Conservation (phyloP, 2,113 vertebrate species). For the Solea senegalensis region DNA sequence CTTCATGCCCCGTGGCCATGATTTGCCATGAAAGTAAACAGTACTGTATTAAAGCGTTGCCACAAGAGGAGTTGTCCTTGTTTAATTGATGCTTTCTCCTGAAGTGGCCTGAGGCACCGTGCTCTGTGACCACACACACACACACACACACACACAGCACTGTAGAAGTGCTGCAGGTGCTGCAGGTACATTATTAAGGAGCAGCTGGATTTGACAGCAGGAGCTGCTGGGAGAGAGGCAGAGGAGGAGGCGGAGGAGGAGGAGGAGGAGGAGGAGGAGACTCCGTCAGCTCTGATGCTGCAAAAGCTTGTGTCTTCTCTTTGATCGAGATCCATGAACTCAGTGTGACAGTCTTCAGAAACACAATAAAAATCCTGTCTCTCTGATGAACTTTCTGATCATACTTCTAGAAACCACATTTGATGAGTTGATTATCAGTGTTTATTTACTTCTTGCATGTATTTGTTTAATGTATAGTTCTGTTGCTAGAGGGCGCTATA, state of each 20-base stretch:
- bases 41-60: conserved; percentile 4
- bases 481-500: too few species aligned
- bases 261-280: too few species aligned
- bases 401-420: too few species aligned
- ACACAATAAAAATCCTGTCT: background rate
- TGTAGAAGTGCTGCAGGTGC: background rate
- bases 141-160: background rate
- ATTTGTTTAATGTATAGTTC: too few species aligned
- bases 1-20: conserved; percentile 10
- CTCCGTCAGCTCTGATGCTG: conserved; percentile 3
- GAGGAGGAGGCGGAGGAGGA: too few species aligned
- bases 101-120: conserved; percentile 44
- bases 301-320: background rate
- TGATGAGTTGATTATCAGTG: too few species aligned
- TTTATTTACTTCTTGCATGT: too few species aligned
- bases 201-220: conserved; percentile 9
- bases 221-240: background rate
- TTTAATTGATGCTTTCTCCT: conserved; percentile 35
- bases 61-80: conserved; percentile 18
- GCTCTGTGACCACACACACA: background rate
- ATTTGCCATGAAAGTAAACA: conserved; percentile 17
- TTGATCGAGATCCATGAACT: background rate
- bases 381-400: too few species aligned
- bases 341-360: background rate
- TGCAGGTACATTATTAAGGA: conserved; percentile 22